Percentiles rank a stretch among this genome's conserved stretches.
phyloP scores from a whole-genome alignment of 2,888 invertebrate genomes.

The Tetranychus piercei region DNA sequence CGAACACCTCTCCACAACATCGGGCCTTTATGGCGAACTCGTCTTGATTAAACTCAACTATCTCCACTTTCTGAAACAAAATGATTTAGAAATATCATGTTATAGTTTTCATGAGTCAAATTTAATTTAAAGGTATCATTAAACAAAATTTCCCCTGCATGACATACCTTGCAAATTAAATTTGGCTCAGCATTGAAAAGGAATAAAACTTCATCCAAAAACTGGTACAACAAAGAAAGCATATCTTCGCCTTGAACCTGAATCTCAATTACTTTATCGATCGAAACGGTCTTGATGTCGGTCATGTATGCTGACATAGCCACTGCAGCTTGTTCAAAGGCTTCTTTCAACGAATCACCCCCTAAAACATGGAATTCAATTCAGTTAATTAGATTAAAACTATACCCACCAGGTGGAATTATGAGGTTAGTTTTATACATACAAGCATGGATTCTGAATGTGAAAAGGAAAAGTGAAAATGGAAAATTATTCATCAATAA shows the following conservation, averaged over 20 bases:
- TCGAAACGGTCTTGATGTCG: constrained; percentile 61
- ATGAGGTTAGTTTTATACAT: constrained; percentile 15
- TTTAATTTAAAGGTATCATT: background rate
- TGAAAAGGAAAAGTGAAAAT: background rate
- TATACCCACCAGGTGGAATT: background rate
- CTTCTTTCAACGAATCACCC: constrained; percentile 25
- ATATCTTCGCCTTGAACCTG: constrained; percentile 76
- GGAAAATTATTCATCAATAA: background rate
- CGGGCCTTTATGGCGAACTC: constrained; percentile 56
- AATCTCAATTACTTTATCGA: constrained; percentile 54
- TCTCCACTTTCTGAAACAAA: constrained; percentile 56
- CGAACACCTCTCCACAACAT: constrained; percentile 79
- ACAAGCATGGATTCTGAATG: constrained; percentile 25
- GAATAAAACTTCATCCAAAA: constrained; percentile 80
- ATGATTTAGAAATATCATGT: constrained; percentile 8
- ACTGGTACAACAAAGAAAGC: constrained; percentile 68
- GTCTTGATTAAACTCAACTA: constrained; percentile 64
- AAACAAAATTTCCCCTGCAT: background rate
- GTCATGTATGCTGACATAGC: constrained; percentile 99
- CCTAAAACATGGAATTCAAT: constrained; percentile 18
- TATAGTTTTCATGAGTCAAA: constrained; percentile 2
- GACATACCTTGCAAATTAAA: constrained; percentile 48
- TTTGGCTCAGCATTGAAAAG: constrained; percentile 78
- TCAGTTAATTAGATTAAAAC: background rate
- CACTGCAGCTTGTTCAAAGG: constrained; percentile 44